Base-by-base conservation (phyloP, 2,888 invertebrate genomes). In the Octonoba sinensis region DNA sequence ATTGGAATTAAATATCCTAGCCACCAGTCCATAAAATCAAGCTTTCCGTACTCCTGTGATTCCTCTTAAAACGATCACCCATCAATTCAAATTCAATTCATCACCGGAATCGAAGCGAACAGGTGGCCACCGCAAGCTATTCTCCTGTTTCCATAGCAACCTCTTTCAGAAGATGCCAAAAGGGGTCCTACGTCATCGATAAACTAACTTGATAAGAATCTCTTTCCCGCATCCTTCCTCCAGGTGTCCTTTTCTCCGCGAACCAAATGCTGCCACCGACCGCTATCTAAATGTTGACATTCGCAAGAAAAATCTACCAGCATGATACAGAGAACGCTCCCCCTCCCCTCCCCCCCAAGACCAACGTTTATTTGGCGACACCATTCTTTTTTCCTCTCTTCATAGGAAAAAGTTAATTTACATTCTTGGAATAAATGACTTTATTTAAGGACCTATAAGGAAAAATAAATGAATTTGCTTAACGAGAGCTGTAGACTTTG, bases 161-260 rank as follows among this genome's bases (percentile, higher is more conserved):
- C 73, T 57, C 59, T 74, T 72, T 49, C 54, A 75, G 60, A 60
- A 60, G 75, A 67, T 44, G 60, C 51, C 24, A 46, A 36, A 72
- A 36, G 56, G 27, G 64, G 66, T 24, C 20, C 24, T 27, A 56
- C 56, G 22, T 56, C 60, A 66, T 75, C 74, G 67, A 75, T 67
- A 75, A 75, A 75, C 67, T 67, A 75, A 67, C 75, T 51, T 11
- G 36, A 36, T 36, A 36, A 36, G 36, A 36, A 36, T 36, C 36
- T 36, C 51, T 44, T 66, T 54, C 62, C 51, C 72, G 12, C 56
- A 54, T 27, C 56, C 27, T 36, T 54, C 54, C 46, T 49, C 57
- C 59, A 18, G 16, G 59, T 24, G n/a, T 27, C 36, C 36, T 36
- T 36, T 36, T 36, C 36, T 36, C 36, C 36, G 36, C 36, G 36